phyloP scores from a whole-genome alignment of 2,113 vertebrate genomes.

The Anarhynchus alexandrinus region DNA sequence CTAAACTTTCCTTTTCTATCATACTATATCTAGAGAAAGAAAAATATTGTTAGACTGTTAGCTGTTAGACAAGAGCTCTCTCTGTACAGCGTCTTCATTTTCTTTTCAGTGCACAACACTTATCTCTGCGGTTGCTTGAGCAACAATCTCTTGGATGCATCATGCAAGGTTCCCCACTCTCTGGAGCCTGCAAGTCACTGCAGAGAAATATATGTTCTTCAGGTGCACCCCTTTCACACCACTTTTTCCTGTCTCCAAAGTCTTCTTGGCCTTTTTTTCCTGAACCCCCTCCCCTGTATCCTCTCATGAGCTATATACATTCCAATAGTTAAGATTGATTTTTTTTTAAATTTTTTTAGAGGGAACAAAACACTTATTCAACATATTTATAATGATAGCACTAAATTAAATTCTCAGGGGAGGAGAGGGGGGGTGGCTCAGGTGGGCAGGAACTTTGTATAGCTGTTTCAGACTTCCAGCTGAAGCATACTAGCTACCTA shows the following conservation, averaged over 20 bases:
- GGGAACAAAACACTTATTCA: neutral
- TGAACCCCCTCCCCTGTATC: neutral
- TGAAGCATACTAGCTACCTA: neutral
- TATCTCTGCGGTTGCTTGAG: neutral
- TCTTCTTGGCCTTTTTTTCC: neutral
- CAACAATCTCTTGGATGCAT: neutral
- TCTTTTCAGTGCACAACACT: neutral
- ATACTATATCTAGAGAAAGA: neutral
- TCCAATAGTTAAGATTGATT: neutral
- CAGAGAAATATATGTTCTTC: neutral
- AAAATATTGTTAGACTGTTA: neutral
- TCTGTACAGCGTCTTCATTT: neutral
- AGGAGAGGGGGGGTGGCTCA: neutral
- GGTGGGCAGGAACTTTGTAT: neutral
- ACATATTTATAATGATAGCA: neutral
- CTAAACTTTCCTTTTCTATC: neutral
- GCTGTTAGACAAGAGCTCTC: neutral
- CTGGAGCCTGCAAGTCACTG: neutral
- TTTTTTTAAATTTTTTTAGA: neutral
- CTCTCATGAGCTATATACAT: neutral
- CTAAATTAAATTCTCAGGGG: neutral
- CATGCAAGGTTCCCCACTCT: neutral
- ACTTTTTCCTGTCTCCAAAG: neutral
- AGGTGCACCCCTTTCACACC: neutral
- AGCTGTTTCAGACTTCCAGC: neutral